phyloP scores from a whole-genome alignment of 2,888 invertebrate species.

The Cephalotes varians region DNA sequence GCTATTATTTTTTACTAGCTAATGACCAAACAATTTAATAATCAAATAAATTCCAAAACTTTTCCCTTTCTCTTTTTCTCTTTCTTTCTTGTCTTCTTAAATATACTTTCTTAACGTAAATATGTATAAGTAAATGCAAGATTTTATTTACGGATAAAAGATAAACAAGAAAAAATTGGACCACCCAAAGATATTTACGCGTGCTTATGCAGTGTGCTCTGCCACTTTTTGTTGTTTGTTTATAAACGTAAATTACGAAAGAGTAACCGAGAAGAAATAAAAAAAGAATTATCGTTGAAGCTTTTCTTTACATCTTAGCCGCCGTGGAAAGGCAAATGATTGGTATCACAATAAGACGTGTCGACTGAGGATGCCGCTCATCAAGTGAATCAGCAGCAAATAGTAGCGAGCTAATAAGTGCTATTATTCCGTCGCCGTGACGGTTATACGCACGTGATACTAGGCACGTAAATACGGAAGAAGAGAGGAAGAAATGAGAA shows the following conservation, averaged over 20 bases:
- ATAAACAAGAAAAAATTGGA: constrained; percentile 3
- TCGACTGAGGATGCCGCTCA: constrained; percentile 76
- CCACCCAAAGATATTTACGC: not conserved
- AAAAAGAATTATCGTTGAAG: constrained; percentile 11
- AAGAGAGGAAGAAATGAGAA: constrained; percentile 42
- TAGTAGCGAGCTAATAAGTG: constrained; percentile 79
- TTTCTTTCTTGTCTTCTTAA: not conserved
- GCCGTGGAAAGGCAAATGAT: constrained; percentile 69
- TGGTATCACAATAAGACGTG: constrained; percentile 67
- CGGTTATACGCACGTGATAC: constrained; percentile 61
- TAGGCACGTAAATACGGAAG: constrained; percentile 72
- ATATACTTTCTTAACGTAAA: not conserved
- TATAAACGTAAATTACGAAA: constrained; percentile 9
- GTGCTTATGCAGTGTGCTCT: not conserved
- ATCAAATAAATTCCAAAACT: not conserved
- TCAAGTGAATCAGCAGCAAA: constrained; percentile 82
- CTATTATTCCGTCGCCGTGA: constrained; percentile 70
- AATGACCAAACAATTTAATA: not conserved
- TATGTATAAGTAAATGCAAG: not conserved
- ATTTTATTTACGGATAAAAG: not conserved
- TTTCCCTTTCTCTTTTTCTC: not conserved
- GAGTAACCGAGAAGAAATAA: not conserved
- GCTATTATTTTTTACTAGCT: not conserved
- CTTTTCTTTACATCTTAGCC: constrained; percentile 45
- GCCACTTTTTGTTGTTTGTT: constrained; percentile 15